Evolutionary conservation across 2,797 vertebrate species (phyloP), one percentile per base, ranked within the genome.

Genomic region (Onychomys leucogaster): DNA sequence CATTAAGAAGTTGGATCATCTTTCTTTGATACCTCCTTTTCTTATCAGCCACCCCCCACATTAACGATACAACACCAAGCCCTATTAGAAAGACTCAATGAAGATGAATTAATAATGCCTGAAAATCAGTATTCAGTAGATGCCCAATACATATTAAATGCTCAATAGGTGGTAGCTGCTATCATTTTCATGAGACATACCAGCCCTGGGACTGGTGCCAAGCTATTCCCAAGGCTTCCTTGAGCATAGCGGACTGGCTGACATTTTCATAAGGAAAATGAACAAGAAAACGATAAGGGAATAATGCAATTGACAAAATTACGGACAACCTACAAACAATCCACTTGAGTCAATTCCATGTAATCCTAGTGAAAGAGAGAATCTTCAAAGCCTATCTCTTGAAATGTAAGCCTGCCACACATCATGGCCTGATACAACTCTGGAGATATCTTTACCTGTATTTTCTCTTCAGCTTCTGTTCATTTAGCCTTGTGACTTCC

Each of bases 261-360:
- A 92, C 61, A 80, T 95, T 97, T 95, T 96, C 78, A 91, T 63
- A 89, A 95, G 16, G 61, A 90, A 94, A 94, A 90, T 37, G 61
- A 95, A 82, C 65, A 80, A 69, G 27, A 81, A 90, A 67, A 80
- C 84, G 17, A 92, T 73, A 96, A 82, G 23, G 67, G 91, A 96
- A 76, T 92, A 78, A 9, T 86, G 9, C 85, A 81, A 92, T 92
- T 97, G 82, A 82, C 52, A 94, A 94, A 96, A 96, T 82, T 90
- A 85, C 52, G 89, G 85, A 89, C n/a, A 94, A 34, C 32, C 89
- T 90, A 90, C 87, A 93, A 94, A 91, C 37, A 93, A 88, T 85
- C 69, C 34, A n/a, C 71, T 57, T 88, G n/a, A 71, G 80, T 92
- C 83, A 86, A 65, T 90, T 95, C 55, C 37, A 90, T 90, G 88